Percentiles rank a stretch among this genome's conserved stretches.
Evolutionary conservation across 1,140 invertebrate species (phyloP).

Genomic region (Drosophila nannoptera): DNA sequence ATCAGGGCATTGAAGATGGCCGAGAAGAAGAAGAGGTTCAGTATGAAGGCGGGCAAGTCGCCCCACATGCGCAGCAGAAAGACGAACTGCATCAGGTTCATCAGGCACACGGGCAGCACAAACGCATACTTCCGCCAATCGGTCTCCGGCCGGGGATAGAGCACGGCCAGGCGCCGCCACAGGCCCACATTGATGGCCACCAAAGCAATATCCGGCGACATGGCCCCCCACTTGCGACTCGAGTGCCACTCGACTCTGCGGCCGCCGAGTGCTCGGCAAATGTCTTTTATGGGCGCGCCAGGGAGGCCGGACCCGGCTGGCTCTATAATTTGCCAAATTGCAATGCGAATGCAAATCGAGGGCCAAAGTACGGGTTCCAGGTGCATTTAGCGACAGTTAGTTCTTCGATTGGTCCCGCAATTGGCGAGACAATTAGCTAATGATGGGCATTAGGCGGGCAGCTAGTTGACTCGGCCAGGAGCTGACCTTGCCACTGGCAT

Average conservation of each 20-base stretch:
- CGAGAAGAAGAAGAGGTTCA: conserved; percentile 70
- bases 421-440: conserved; percentile 26
- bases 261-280: conserved; percentile 59
- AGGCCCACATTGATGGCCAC: conserved; percentile 67
- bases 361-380: background rate
- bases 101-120: conserved; percentile 57
- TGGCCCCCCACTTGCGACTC: conserved; percentile 5
- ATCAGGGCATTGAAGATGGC: conserved; percentile 69
- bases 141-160: conserved; percentile 45
- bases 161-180: conserved; percentile 59
- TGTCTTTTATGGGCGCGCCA: conserved; percentile 58
- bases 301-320: conserved; percentile 15
- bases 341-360: conserved; percentile 35
- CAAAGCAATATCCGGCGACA: conserved; percentile 55
- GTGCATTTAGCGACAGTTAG: conserved; percentile 4
- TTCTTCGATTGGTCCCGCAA: background rate
- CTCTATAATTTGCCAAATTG: conserved; percentile 71
- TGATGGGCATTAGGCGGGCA: conserved; percentile 11
- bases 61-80: conserved; percentile 67
- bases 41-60: conserved; percentile 63
- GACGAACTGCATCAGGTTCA: conserved; percentile 72
- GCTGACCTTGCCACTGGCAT: no score
- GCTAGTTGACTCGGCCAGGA: no score
- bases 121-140: conserved; percentile 65
- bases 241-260: conserved; percentile 55